These are phyloP conservation scores for Apocrypta bakeri DNA, from an alignment of 1,140 invertebrate species.

Conservation along the genomic window DNA sequence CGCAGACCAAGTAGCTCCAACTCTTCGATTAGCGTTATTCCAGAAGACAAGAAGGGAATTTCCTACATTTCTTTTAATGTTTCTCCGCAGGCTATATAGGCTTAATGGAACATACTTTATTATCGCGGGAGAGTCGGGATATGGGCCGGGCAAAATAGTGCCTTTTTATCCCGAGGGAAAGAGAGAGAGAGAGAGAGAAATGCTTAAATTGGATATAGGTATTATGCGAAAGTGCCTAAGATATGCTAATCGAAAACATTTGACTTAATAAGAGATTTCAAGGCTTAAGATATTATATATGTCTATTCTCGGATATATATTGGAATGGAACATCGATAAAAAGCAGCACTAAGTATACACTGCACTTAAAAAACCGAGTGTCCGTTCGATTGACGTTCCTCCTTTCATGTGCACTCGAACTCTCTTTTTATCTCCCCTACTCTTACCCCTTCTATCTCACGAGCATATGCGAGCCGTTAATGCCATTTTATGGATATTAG, in stretches of 20 bases:
- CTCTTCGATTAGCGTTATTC: constrained; percentile 19
- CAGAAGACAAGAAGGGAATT: background rate
- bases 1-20: constrained; percentile 7
- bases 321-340: background rate
- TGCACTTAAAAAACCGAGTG: background rate
- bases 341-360: background rate
- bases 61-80: background rate
- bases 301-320: background rate
- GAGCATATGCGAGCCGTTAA: background rate
- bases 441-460: background rate
- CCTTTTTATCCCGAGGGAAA: too few relatives aligned
- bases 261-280: background rate
- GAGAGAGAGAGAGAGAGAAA: too few relatives aligned
- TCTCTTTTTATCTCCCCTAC: background rate
- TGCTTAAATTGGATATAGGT: background rate
- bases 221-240: background rate
- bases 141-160: background rate
- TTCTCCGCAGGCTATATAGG: background rate
- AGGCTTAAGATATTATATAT: background rate
- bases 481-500: constrained; percentile 29
- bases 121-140: background rate
- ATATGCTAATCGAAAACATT: background rate
- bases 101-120: constrained; percentile 4
- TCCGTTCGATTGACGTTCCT: background rate
- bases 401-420: background rate